These are phyloP conservation scores for Archips crataeganus DNA, from an alignment of 2,888 invertebrate genomes.

Conservation along the genomic window DNA sequence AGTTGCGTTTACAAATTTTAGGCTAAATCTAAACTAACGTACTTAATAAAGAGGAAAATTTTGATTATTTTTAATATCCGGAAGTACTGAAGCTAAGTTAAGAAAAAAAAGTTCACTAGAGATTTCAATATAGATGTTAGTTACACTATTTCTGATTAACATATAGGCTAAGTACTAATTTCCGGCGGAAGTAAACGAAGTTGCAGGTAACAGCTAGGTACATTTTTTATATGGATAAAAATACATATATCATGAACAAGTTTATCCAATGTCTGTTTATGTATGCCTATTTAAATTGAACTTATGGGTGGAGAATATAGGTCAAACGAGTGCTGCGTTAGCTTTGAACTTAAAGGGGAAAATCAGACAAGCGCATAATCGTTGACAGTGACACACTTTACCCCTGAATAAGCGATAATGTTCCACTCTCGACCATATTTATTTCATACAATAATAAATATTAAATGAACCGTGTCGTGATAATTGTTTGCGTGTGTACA, in stretches of 20 bases:
- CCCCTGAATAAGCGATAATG: slow-evolving; percentile 69
- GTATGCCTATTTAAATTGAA: background rate
- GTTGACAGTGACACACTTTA: slow-evolving; percentile 77
- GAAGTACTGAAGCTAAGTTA: too few relatives aligned
- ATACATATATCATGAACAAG: too few relatives aligned
- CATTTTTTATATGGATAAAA: too few relatives aligned
- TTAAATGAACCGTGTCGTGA: slow-evolving; percentile 58
- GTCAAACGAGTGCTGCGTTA: slow-evolving; percentile 57
- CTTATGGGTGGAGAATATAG: slow-evolving; percentile 44
- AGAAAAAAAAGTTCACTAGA: too few relatives aligned
- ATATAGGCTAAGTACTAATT: too few relatives aligned
- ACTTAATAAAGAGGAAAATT: too few relatives aligned
- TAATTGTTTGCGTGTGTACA: slow-evolving; percentile 46
- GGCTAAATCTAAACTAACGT: too few relatives aligned
- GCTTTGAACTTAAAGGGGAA: slow-evolving; percentile 62
- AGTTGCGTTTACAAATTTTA: background rate
- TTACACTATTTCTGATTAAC: too few relatives aligned
- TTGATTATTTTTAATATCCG: too few relatives aligned
- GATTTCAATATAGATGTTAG: too few relatives aligned
- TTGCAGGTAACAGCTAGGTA: too few relatives aligned
- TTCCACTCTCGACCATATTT: slow-evolving; percentile 61
- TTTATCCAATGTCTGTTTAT: background rate
- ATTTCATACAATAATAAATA: slow-evolving; percentile 68
- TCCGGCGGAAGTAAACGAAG: too few relatives aligned
- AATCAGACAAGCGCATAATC: slow-evolving; percentile 70